Conservation (phyloP, 2,888 invertebrate species). For the Eledone cirrhosa region DNA sequence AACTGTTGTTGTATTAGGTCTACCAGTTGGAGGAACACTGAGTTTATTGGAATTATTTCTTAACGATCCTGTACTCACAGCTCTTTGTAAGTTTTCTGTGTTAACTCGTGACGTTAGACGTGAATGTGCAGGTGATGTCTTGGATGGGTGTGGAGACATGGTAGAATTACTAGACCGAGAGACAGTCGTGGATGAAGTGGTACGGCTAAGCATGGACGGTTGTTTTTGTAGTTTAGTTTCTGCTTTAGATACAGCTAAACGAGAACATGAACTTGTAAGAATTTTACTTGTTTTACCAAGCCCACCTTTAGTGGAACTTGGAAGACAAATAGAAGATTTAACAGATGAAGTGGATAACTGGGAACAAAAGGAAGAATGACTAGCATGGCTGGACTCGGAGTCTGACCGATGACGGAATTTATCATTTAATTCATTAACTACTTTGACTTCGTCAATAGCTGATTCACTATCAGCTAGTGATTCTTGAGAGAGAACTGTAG, state of each 20-base stretch:
- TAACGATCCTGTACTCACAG: conserved; percentile 15
- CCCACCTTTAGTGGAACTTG: conserved; percentile 22
- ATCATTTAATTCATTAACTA: conserved; percentile 19
- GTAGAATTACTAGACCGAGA: conserved; percentile 2
- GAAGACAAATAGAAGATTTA: conserved; percentile 19
- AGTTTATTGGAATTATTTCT: not conserved
- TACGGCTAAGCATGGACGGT: conserved; percentile 17
- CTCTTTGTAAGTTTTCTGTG: conserved; percentile 15
- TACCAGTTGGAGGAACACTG: conserved; percentile 4
- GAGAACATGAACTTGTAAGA: conserved; percentile 10
- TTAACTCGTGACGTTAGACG: not conserved
- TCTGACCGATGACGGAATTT: conserved; percentile 17
- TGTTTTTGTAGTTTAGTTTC: not conserved
- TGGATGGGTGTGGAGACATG: not conserved
- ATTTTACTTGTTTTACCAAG: not conserved
- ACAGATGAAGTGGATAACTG: conserved; percentile 20
- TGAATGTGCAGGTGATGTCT: conserved; percentile 1
- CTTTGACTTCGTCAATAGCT: conserved; percentile 17
- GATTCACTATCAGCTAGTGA: not conserved
- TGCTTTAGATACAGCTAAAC: not conserved
- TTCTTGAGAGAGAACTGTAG: too few relatives aligned
- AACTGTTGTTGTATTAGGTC: not conserved
- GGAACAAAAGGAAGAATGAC: conserved; percentile 21
- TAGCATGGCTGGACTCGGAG: conserved; percentile 19
- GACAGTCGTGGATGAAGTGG: conserved; percentile 3